Percentiles rank a stretch among this genome's conserved stretches.
Conservation (phyloP, 2,888 invertebrate species). For the Andrena bucephala region DNA sequence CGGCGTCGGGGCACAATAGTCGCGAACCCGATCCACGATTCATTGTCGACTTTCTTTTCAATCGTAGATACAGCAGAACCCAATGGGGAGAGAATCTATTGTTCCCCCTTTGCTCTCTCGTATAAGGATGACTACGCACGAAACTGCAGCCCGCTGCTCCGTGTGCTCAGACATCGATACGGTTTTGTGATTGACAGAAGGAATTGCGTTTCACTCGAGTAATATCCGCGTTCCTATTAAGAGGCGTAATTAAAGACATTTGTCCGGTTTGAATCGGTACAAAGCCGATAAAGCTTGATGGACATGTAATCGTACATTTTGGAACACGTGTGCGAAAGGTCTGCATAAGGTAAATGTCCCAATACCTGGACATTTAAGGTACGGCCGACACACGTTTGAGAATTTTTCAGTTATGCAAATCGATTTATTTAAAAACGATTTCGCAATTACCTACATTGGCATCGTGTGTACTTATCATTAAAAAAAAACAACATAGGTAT, state of each 20-base stretch:
- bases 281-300: background rate
- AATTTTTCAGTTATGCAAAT: too few species aligned
- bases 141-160: slow-evolving; percentile 19
- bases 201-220: slow-evolving; percentile 20
- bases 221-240: slow-evolving; percentile 19
- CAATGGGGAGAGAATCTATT: slow-evolving; percentile 54
- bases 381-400: too few species aligned
- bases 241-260: background rate
- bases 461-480: too few species aligned
- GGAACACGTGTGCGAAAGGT: too few species aligned
- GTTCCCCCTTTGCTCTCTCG: slow-evolving; percentile 32
- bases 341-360: too few species aligned
- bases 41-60: slow-evolving; percentile 63
- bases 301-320: too few species aligned
- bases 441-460: too few species aligned
- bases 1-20: slow-evolving; percentile 64
- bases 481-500: too few species aligned
- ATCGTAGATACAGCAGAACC: slow-evolving; percentile 41
- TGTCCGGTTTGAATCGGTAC: background rate
- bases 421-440: too few species aligned
- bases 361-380: too few species aligned
- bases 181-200: background rate
- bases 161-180: slow-evolving; percentile 13
- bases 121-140: slow-evolving; percentile 51
- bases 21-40: slow-evolving; percentile 65